These are phyloP conservation scores for Baccha elongata DNA, from an alignment of 2,888 invertebrate genomes.

Conservation along the genomic window DNA sequence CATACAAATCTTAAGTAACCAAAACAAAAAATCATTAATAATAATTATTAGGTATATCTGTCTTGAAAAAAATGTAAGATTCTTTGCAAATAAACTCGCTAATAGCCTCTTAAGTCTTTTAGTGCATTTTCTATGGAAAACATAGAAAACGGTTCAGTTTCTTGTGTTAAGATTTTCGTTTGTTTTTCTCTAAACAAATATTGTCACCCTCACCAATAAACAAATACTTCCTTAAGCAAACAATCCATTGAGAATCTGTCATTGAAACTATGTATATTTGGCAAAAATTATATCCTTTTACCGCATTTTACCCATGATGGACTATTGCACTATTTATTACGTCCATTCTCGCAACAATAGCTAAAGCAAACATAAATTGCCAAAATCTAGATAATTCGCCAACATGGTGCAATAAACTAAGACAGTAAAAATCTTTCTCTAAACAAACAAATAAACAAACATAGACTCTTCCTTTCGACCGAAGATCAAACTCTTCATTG, in stretches of 20 bases:
- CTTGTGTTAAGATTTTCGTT: no score
- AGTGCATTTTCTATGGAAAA: conserved; percentile 5
- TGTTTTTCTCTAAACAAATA: background rate
- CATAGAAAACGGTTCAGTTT: no score
- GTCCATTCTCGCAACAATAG: conserved; percentile 60
- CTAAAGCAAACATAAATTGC: conserved; percentile 57
- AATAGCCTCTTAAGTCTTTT: conserved; percentile 31
- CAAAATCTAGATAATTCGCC: conserved; percentile 56
- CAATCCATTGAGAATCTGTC: conserved; percentile 14
- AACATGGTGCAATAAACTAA: conserved; percentile 63
- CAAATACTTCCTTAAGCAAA: background rate
- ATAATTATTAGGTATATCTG: no score
- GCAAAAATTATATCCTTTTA: conserved; percentile 59
- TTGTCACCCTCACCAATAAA: background rate
- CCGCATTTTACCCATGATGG: conserved; percentile 39
- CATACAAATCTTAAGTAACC: no score
- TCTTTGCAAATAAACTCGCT: conserved; percentile 8
- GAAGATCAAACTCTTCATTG: conserved; percentile 49
- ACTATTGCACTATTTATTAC: conserved; percentile 68
- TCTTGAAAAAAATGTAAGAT: background rate
- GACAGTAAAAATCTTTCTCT: background rate
- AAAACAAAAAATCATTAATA: no score
- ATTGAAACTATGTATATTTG: conserved; percentile 12
- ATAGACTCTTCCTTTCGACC: conserved; percentile 28
- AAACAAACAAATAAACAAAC: conserved; percentile 20